Evolutionary conservation across 1,140 invertebrate species (phyloP).

Genomic region (Doryteuthis pealeii): DNA sequence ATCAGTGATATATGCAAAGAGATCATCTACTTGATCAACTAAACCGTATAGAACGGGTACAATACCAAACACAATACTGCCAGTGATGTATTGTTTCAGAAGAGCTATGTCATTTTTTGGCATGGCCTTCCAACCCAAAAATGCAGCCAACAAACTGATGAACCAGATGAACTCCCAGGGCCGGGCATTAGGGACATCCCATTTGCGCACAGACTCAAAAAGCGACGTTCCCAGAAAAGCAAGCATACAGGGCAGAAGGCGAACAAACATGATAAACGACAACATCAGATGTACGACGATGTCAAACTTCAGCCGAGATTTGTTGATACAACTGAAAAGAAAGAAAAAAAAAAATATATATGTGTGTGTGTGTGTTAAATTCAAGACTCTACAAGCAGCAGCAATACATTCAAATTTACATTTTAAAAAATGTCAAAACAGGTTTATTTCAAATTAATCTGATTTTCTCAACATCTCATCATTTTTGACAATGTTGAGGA

Average conservation of each 20-base stretch:
- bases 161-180: slow-evolving; percentile 94
- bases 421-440: too few species aligned
- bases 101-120: slow-evolving; percentile 78
- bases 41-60: slow-evolving; percentile 80
- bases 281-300: slow-evolving; percentile 34
- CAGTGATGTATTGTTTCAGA: slow-evolving; percentile 81
- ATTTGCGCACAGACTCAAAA: slow-evolving; percentile 29
- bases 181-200: slow-evolving; percentile 43
- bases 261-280: slow-evolving; percentile 37
- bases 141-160: slow-evolving; percentile 79
- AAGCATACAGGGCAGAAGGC: slow-evolving; percentile 38
- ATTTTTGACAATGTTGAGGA: too few species aligned
- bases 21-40: slow-evolving; percentile 80
- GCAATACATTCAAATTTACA: too few species aligned
- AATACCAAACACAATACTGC: slow-evolving; percentile 76
- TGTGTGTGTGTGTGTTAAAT: not conserved
- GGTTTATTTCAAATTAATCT: not conserved
- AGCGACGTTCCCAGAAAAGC: slow-evolving; percentile 37
- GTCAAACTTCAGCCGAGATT: slow-evolving; percentile 35
- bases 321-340: slow-evolving; percentile 45
- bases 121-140: slow-evolving; percentile 83
- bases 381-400: too few species aligned
- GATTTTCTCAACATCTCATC: not conserved
- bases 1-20: slow-evolving; percentile 76
- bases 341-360: slow-evolving; percentile 13